phyloP scores from a whole-genome alignment of 2,797 vertebrate genomes.

The Danionella dracula region DNA sequence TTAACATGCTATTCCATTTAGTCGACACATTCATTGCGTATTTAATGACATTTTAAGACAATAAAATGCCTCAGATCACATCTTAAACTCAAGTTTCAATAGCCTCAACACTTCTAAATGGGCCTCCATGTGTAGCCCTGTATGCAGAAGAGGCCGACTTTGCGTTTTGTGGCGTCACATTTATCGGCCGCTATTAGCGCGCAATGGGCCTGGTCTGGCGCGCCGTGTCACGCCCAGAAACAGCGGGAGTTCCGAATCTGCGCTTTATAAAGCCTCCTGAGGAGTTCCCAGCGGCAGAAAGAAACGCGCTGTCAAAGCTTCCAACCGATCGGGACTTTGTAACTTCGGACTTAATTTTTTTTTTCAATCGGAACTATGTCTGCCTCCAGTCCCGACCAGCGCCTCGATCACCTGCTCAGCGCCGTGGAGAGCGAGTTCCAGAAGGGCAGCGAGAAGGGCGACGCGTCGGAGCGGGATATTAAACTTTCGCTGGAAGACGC shows the following conservation, averaged over 20 bases:
- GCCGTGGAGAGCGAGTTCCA: slow-evolving; percentile 77
- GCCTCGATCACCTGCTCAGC: slow-evolving; percentile 76
- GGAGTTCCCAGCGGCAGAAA: slow-evolving; percentile 13
- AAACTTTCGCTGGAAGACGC: slow-evolving; percentile 72
- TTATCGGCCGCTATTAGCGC: slow-evolving; percentile 14
- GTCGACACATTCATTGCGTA: too few species aligned
- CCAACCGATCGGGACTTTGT: not conserved
- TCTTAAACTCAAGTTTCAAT: too few species aligned
- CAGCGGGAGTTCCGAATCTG: slow-evolving; percentile 61
- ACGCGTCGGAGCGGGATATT: slow-evolving; percentile 75
- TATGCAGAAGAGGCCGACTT: not conserved
- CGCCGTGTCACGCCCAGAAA: slow-evolving; percentile 53
- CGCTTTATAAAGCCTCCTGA: slow-evolving; percentile 56
- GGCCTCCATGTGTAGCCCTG: not conserved
- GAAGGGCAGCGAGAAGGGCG: slow-evolving; percentile 76
- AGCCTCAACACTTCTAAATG: not conserved
- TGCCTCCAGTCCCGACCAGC: slow-evolving; percentile 68
- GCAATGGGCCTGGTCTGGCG: slow-evolving; percentile 39
- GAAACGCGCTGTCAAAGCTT: slow-evolving; percentile 37
- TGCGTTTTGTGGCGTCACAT: slow-evolving; percentile 12
- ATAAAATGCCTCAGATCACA: too few species aligned
- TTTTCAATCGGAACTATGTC: slow-evolving; percentile 55
- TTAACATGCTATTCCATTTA: too few species aligned
- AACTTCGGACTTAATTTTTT: slow-evolving; percentile 6
- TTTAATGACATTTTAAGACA: too few species aligned